These are phyloP conservation scores for Scelioninae gen. 2 DNA, from an alignment of 2,888 invertebrate genomes.

Conservation along the genomic window DNA sequence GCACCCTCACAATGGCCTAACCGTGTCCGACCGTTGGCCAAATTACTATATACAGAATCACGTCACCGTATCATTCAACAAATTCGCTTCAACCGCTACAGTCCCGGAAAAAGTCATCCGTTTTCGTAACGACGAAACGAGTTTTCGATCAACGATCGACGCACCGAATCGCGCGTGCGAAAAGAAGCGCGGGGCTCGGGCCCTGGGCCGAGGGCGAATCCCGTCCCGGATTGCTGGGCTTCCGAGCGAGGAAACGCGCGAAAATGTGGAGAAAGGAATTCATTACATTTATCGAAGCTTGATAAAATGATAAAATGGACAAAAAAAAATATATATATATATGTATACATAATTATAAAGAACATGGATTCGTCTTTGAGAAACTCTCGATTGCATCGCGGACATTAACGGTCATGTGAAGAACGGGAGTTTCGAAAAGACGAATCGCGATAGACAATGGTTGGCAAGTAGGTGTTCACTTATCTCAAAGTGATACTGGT, in stretches of 20 bases:
- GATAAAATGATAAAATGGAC: constrained; percentile 16
- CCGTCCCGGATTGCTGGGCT: constrained; percentile 29
- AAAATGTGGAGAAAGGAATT: constrained; percentile 10
- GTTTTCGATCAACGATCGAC: constrained; percentile 46
- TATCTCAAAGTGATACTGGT: constrained; percentile 1
- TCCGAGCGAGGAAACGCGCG: constrained; percentile 9
- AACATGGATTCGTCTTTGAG: constrained; percentile 6
- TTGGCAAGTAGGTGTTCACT: constrained; percentile 4
- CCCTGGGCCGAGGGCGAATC: constrained; percentile 16
- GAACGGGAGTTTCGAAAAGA: constrained; percentile 4
- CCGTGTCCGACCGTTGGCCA: constrained; percentile 25
- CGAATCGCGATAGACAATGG: constrained; percentile 10
- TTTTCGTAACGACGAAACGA: constrained; percentile 41
- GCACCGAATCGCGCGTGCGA: constrained; percentile 33
- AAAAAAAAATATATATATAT: too few relatives aligned
- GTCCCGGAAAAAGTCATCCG: constrained; percentile 6
- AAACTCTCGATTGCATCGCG: constrained; percentile 4
- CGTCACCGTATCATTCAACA: constrained; percentile 33
- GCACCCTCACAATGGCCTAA: constrained; percentile 92
- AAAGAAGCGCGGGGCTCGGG: constrained; percentile 19
- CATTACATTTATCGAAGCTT: constrained; percentile 35
- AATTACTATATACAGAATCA: constrained; percentile 4
- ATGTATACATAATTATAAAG: constrained; percentile 6
- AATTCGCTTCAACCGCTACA: constrained; percentile 26
- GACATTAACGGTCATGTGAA: background rate